Conservation (phyloP, 2,888 invertebrate genomes). For the Dolichomitus sp. region DNA sequence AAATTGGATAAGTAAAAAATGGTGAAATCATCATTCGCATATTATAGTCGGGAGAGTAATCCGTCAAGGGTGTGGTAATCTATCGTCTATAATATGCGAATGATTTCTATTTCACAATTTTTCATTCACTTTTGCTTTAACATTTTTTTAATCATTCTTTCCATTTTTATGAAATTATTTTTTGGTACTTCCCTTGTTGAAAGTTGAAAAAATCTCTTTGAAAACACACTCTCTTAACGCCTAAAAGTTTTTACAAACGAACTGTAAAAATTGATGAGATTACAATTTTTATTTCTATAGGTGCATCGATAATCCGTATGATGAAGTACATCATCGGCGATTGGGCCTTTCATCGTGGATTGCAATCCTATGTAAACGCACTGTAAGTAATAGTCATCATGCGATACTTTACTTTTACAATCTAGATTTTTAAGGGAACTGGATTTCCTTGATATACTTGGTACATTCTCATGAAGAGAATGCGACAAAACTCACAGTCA, state of each 20-base stretch:
- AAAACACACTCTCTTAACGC: neutral
- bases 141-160: too few relatives aligned
- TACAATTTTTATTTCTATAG: conserved; percentile 11
- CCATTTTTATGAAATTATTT: too few relatives aligned
- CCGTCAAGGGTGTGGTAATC: too few relatives aligned
- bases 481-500: too few relatives aligned
- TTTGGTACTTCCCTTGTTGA: neutral
- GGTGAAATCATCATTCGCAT: too few relatives aligned
- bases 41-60: too few relatives aligned
- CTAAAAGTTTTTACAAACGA: neutral
- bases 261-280: neutral
- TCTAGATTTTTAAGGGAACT: neutral
- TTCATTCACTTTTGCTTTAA: too few relatives aligned
- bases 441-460: too few relatives aligned
- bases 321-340: conserved; percentile 59
- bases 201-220: neutral
- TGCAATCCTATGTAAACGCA: conserved; percentile 53
- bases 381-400: conserved; percentile 30
- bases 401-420: neutral
- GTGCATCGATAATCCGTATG: conserved; percentile 64
- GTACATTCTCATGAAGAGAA: too few relatives aligned
- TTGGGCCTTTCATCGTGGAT: conserved; percentile 55
- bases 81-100: too few relatives aligned
- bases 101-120: too few relatives aligned
- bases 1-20: too few relatives aligned